phyloP scores from a whole-genome alignment of 2,888 invertebrate genomes.

The Corbicula japonica region DNA sequence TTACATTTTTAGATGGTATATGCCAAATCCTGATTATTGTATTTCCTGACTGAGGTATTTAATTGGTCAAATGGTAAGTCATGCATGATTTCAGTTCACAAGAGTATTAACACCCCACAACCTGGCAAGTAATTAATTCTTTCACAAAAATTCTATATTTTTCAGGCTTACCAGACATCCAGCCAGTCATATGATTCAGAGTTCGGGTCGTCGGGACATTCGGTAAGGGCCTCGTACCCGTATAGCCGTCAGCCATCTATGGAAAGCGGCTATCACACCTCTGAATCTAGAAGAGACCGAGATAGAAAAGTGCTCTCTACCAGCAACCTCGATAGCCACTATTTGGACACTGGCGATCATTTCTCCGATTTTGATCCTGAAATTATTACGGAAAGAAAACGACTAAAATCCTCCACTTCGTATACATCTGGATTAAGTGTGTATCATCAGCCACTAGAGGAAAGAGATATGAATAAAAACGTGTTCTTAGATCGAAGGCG shows the following conservation, averaged over 20 bases:
- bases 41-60: too few relatives aligned
- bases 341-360: slow-evolving; percentile 36
- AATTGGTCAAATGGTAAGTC: too few relatives aligned
- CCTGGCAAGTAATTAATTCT: too few relatives aligned
- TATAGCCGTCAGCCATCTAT: slow-evolving; percentile 55
- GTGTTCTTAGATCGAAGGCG: slow-evolving; percentile 66
- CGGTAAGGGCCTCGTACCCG: slow-evolving; percentile 34
- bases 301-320: slow-evolving; percentile 65
- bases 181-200: slow-evolving; percentile 54
- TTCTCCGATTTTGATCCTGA: slow-evolving; percentile 43
- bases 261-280: slow-evolving; percentile 46
- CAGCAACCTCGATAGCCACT: slow-evolving; percentile 53
- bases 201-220: slow-evolving; percentile 36
- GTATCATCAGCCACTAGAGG: slow-evolving; percentile 52
- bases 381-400: slow-evolving; percentile 35
- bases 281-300: slow-evolving; percentile 39
- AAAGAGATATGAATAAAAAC: slow-evolving; percentile 64
- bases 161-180: slow-evolving; percentile 81
- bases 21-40: too few relatives aligned
- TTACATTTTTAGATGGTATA: too few relatives aligned
- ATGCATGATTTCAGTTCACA: too few relatives aligned
- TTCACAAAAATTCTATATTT: too few relatives aligned
- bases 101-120: too few relatives aligned
- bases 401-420: slow-evolving; percentile 70
- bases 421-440: slow-evolving; percentile 74